Evolutionary conservation across 2,888 invertebrate genomes (phyloP).

Genomic region (Drosophila suboccidentalis): DNA sequence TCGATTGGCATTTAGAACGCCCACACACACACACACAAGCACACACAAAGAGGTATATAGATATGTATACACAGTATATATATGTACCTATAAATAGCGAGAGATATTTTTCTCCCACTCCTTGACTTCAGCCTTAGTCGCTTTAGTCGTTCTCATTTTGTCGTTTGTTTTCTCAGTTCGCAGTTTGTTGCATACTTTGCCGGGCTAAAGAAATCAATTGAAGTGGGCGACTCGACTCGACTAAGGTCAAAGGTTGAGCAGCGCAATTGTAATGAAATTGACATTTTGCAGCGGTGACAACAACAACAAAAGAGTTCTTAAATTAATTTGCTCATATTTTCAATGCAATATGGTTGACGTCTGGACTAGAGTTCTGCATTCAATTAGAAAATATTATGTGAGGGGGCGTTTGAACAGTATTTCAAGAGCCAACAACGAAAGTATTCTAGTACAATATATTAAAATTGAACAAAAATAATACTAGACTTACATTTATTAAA

Average conservation of each 20-base stretch:
- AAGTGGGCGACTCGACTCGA: conserved; percentile 28
- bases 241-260: conserved; percentile 64
- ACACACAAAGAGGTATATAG: neutral
- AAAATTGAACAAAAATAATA: no score
- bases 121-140: neutral
- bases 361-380: neutral
- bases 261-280: conserved; percentile 47
- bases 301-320: conserved; percentile 7
- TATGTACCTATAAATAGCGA: conserved; percentile 44
- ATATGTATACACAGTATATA: conserved; percentile 6
- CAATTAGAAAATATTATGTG: neutral
- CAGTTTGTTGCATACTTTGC: conserved; percentile 55
- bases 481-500: no score
- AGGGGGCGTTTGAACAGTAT: neutral
- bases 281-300: conserved; percentile 54
- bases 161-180: conserved; percentile 41
- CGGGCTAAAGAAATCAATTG: conserved; percentile 56
- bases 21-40: conserved; percentile 22
- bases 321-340: conserved; percentile 28
- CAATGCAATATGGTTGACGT: conserved; percentile 8
- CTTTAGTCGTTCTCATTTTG: conserved; percentile 21
- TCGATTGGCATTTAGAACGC: conserved; percentile 57
- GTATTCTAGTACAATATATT: no score
- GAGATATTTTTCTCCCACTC: conserved; percentile 3
- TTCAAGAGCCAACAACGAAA: neutral